phyloP scores from a whole-genome alignment of 2,888 invertebrate species.

The Protula sp. region DNA sequence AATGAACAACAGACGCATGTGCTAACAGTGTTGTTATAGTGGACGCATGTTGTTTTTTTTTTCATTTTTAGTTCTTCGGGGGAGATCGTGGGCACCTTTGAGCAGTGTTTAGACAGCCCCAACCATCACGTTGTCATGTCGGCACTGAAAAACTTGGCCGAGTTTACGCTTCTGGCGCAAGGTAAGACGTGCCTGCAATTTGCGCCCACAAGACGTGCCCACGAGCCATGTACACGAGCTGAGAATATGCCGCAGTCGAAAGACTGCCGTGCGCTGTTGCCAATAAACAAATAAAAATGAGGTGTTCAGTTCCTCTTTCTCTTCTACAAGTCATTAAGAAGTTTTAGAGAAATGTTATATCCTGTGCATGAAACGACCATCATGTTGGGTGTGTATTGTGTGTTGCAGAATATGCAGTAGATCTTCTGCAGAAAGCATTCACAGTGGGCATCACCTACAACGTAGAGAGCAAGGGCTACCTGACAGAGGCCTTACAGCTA shows the following conservation, averaged over 20 bases:
- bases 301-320: no score
- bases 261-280: no score
- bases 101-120: slow-evolving; percentile 74
- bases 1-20: no score
- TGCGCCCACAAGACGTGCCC: neutral
- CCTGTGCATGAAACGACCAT: neutral
- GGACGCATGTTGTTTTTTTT: no score
- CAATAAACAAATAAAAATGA: no score
- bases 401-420: slow-evolving; percentile 68
- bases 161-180: slow-evolving; percentile 67
- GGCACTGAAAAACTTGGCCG: slow-evolving; percentile 75
- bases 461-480: slow-evolving; percentile 69
- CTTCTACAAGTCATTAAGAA: no score
- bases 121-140: slow-evolving; percentile 74
- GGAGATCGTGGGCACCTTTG: slow-evolving; percentile 68
- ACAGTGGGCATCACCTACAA: slow-evolving; percentile 74
- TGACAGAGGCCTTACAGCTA: slow-evolving; percentile 73
- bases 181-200: slow-evolving; percentile 30
- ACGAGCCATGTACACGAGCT: neutral
- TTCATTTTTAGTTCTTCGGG: slow-evolving; percentile 53
- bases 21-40: no score
- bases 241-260: no score
- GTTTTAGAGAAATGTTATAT: neutral
- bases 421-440: slow-evolving; percentile 75
- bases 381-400: neutral